Evolutionary conservation across 2,113 vertebrate genomes (phyloP).

Genomic region (Corydoras sp.): DNA sequence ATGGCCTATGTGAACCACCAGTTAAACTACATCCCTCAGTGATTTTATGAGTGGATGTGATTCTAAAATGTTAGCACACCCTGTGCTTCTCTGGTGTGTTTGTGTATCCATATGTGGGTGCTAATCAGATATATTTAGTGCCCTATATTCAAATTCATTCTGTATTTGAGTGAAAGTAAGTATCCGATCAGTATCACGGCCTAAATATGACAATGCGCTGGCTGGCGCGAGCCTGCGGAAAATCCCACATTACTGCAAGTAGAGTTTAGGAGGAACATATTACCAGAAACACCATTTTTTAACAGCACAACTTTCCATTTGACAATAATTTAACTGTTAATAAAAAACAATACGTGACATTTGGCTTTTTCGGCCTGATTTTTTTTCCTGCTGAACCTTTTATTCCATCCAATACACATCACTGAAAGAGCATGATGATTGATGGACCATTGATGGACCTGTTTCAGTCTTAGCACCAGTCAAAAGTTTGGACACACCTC

Average conservation of each 20-base stretch:
- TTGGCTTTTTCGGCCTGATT: conserved; percentile 6
- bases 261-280: neutral
- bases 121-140: conserved; percentile 20
- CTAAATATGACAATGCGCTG: conserved; percentile 17
- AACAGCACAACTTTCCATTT: conserved; percentile 37
- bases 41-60: neutral
- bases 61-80: neutral
- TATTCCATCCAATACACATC: neutral
- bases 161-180: conserved; percentile 11
- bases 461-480: no score
- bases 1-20: conserved; percentile 2
- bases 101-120: conserved; percentile 6
- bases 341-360: conserved; percentile 28
- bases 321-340: conserved; percentile 25
- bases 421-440: neutral
- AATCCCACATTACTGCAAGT: neutral
- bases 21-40: neutral
- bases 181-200: neutral
- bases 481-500: no score
- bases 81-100: neutral
- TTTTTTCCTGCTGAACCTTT: neutral
- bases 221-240: neutral
- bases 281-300: neutral
- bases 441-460: no score
- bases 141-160: conserved; percentile 3